Percentiles rank a stretch among this genome's conserved stretches.
Evolutionary conservation across 2,888 invertebrate species (phyloP).

Genomic region (Sphaerophoria taeniata): DNA sequence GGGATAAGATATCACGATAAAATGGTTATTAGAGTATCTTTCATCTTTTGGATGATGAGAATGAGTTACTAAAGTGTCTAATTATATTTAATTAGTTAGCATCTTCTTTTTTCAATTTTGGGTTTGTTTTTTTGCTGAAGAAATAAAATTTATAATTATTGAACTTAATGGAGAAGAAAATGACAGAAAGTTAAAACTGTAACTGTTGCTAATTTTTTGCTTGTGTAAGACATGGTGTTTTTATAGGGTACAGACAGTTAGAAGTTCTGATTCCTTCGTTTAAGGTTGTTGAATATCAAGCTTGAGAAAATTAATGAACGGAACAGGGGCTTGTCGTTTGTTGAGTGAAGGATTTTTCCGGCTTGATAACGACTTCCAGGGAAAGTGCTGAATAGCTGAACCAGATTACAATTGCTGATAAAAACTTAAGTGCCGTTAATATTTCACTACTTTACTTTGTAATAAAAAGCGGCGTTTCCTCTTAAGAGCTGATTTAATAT

Average conservation of each 20-base stretch:
- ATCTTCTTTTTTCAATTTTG: background rate
- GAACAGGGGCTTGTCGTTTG: too few species aligned
- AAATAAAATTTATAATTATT: constrained; percentile 29
- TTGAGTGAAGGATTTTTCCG: too few species aligned
- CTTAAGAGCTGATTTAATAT: too few species aligned
- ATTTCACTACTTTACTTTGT: too few species aligned
- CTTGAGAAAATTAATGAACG: background rate
- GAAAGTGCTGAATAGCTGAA: background rate
- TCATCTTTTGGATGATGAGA: constrained; percentile 27
- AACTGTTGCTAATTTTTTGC: background rate
- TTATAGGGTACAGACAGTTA: background rate
- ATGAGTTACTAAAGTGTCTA: constrained; percentile 32
- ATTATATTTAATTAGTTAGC: constrained; percentile 22
- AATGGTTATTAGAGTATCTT: constrained; percentile 47
- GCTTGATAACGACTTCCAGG: background rate
- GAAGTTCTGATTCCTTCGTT: background rate
- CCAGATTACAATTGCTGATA: too few species aligned
- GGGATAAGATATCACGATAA: constrained; percentile 16
- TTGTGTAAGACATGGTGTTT: background rate
- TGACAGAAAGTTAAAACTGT: constrained; percentile 42
- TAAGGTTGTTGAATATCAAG: background rate
- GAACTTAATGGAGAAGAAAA: constrained; percentile 37
- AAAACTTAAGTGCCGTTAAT: too few species aligned
- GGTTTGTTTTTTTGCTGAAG: background rate
- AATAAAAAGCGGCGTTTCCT: too few species aligned